Conservation (phyloP, 2,797 vertebrate species). For the Hipposideros larvatus region DNA sequence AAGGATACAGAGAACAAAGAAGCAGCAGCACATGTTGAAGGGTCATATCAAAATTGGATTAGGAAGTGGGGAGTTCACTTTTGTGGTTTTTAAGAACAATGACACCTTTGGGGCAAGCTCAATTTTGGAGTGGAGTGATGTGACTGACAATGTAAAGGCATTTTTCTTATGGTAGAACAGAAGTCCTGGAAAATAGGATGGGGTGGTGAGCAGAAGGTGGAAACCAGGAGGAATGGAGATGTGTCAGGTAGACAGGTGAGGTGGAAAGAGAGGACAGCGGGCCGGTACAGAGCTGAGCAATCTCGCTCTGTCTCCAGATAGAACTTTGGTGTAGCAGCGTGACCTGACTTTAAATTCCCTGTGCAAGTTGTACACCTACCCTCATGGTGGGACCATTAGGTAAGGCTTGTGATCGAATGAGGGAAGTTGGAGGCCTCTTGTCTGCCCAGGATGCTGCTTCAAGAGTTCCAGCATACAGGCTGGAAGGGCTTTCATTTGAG, state of each 20-base stretch:
- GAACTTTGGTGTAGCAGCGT: accelerated
- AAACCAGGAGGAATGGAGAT: too few species aligned
- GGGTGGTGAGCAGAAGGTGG: background rate
- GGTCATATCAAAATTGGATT: background rate
- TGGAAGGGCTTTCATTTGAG: background rate
- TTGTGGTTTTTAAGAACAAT: background rate
- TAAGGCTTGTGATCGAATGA: background rate
- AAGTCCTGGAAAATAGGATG: background rate
- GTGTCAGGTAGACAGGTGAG: too few species aligned
- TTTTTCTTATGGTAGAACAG: background rate
- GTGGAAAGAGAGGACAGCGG: background rate
- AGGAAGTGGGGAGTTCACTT: background rate
- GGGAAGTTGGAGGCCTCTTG: background rate
- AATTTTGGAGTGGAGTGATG: background rate
- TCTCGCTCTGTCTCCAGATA: background rate
- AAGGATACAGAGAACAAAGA: background rate
- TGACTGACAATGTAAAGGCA: background rate
- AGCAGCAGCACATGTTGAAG: background rate
- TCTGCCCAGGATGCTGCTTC: background rate
- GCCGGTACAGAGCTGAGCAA: background rate
- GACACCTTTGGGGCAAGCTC: background rate
- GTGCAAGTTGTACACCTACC: background rate
- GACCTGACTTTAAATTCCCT: background rate
- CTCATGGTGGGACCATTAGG: background rate
- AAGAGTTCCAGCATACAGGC: background rate